Evolutionary conservation across 1,140 invertebrate species (phyloP), one percentile per base, ranked within the genome.

Genomic region (Drosophila lini): DNA sequence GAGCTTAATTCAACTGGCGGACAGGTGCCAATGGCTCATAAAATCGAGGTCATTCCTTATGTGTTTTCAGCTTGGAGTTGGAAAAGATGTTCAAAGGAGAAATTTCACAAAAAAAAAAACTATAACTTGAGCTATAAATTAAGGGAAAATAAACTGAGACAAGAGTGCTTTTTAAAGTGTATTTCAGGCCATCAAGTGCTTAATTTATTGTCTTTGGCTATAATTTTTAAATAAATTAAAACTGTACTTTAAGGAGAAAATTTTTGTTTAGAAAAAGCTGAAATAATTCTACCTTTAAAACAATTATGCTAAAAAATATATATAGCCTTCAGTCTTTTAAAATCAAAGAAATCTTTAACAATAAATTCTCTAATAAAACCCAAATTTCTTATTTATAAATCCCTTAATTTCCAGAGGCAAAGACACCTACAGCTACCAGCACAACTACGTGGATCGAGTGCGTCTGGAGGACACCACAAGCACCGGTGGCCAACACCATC

Each of bases 381-480:
- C 10, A 3, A 4, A 19, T 42, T 48, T 32, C 9, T 16, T 5
- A 32, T 28, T 2, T 13, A 45, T 8, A 16, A n/a, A 8, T 61
- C 13, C 13, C n/a, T 7, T n/a, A 13, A 34, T 13, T 28, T 41
- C 5, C 41, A 80, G 84, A 19, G 62, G 84, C 61, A 88, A 88
- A 62, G 77, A 88, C 38, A 80, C 59, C 65, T 91, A 84, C 40
- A 92, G 79, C 64, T 92, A 91, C 56, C 84, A 89, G 56, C 67
- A 50, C 69, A 83, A 19, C 55, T 65, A 52, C 78, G 65, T 69
- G 62, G 65, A 69, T 44, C 62, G 65, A 32, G 65, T 69, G 65
- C 65, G 65, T 67, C 25, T 69, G 40, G 65, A 69, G 65, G 71
- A 40, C 38, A 74, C 56, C 11, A 58, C 10, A 19, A 32, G 22